Percentiles rank a stretch among this genome's conserved stretches.
These are phyloP conservation scores for Plagodis pulveraria DNA, from an alignment of 2,888 invertebrate species.

Conservation along the genomic window DNA sequence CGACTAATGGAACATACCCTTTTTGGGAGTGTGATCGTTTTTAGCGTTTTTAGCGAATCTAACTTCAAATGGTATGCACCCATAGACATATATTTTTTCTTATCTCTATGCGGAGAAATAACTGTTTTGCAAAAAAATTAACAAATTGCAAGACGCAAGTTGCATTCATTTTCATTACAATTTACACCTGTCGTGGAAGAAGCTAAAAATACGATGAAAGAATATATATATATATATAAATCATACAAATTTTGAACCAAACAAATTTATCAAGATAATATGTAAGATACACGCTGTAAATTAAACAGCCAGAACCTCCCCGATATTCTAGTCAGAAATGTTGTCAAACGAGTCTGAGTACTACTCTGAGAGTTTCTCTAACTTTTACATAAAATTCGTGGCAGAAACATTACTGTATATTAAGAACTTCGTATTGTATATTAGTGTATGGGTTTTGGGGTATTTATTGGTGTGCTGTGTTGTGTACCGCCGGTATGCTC, in stretches of 20 bases:
- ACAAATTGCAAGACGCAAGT: too few relatives aligned
- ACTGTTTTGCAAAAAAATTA: too few relatives aligned
- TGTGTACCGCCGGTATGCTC: slow-evolving; percentile 80
- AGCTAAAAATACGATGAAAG: too few relatives aligned
- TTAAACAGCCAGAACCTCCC: slow-evolving; percentile 32
- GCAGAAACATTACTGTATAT: slow-evolving; percentile 70
- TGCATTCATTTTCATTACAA: too few relatives aligned
- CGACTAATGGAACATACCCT: too few relatives aligned
- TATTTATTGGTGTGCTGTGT: slow-evolving; percentile 78
- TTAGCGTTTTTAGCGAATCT: too few relatives aligned
- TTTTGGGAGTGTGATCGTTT: too few relatives aligned
- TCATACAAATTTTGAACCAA: neutral
- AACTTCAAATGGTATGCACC: too few relatives aligned
- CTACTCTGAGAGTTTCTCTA: slow-evolving; percentile 61
- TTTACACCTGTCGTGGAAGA: too few relatives aligned
- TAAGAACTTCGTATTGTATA: slow-evolving; percentile 72
- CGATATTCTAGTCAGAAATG: slow-evolving; percentile 70
- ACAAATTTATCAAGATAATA: neutral
- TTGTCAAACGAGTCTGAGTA: slow-evolving; percentile 56
- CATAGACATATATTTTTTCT: too few relatives aligned
- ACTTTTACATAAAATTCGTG: slow-evolving; percentile 66
- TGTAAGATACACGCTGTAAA: slow-evolving; percentile 23
- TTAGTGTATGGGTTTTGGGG: slow-evolving; percentile 82
- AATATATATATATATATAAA: too few relatives aligned
- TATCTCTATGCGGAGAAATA: too few relatives aligned